phyloP scores from a whole-genome alignment of 2,113 vertebrate species.

The Polypterus senegalus region DNA sequence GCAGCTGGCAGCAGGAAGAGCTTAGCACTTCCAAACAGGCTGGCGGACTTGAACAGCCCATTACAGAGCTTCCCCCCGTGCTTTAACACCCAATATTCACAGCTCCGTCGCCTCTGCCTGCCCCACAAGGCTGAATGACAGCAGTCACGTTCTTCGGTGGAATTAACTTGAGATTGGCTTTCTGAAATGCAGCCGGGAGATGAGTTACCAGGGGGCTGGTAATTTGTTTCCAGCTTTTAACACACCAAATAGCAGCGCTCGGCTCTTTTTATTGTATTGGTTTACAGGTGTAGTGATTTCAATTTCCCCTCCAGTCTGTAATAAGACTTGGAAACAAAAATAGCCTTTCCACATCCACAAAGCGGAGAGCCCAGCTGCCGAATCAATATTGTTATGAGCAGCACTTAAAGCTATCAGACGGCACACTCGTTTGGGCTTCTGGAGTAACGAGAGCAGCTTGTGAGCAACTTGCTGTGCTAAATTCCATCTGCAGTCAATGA shows the following conservation, averaged over 20 bases:
- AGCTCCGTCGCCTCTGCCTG: no score
- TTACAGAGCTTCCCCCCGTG: no score
- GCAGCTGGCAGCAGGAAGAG: no score
- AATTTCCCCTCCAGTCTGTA: constrained; percentile 3
- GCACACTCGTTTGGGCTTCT: background rate
- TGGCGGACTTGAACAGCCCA: no score
- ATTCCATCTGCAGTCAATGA: no score
- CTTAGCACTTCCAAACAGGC: no score
- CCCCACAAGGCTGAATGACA: background rate
- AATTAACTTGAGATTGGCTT: constrained; percentile 4
- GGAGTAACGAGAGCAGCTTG: constrained; percentile 1
- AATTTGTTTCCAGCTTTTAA: background rate
- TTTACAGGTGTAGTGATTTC: constrained; percentile 1
- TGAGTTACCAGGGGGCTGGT: background rate
- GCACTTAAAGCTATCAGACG: constrained; percentile 15
- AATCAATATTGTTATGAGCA: constrained; percentile 23
- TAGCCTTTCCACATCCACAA: constrained; percentile 14
- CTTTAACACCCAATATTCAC: no score
- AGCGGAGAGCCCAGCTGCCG: constrained; percentile 3
- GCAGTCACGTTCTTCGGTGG: background rate
- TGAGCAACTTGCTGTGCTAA: no score
- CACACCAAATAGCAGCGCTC: background rate
- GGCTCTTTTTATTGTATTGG: background rate
- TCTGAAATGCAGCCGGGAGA: background rate
- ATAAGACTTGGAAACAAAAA: constrained; percentile 12